A percentile compares a stretch with the other conserved stretches of the same genome.
phyloP scores from a whole-genome alignment of 2,797 vertebrate species.

The Macropodus opercularis region DNA sequence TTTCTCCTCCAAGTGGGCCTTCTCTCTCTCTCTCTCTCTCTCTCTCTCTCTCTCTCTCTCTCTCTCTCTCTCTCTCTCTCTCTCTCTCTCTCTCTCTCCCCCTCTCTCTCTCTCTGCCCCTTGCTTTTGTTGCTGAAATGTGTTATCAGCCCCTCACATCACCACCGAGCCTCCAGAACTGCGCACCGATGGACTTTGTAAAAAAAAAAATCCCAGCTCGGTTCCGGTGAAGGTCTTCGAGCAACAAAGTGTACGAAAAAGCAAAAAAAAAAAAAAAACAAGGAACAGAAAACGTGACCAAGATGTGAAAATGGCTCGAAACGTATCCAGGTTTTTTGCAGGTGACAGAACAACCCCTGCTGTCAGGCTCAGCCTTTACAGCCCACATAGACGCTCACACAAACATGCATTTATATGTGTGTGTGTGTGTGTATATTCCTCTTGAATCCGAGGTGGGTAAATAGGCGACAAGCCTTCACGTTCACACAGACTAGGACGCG shows the following conservation, averaged over 20 bases:
- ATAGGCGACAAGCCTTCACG: slow-evolving; percentile 70
- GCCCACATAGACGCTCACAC: slow-evolving; percentile 35
- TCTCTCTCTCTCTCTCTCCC: slow-evolving; percentile 56
- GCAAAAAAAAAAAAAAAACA: slow-evolving; percentile 4
- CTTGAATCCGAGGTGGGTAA: slow-evolving; percentile 57
- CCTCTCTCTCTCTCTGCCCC: slow-evolving; percentile 61
- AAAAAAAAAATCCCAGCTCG: slow-evolving; percentile 19
- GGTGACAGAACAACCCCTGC: slow-evolving; percentile 67
- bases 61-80: too few species aligned
- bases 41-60: slow-evolving; percentile 45
- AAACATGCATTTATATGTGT: slow-evolving; percentile 20
- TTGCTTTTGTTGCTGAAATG: slow-evolving; percentile 76
- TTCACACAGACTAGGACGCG: slow-evolving; percentile 70
- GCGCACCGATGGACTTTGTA: slow-evolving; percentile 60
- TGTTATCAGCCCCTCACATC: slow-evolving; percentile 76
- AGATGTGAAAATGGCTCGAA: slow-evolving; percentile 63
- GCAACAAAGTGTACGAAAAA: neutral
- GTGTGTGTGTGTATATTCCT: slow-evolving; percentile 58
- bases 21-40: slow-evolving; percentile 48
- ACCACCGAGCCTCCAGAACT: slow-evolving; percentile 67
- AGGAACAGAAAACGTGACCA: slow-evolving; percentile 56
- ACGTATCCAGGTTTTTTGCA: slow-evolving; percentile 75
- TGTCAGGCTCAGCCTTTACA: slow-evolving; percentile 69
- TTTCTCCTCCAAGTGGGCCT: slow-evolving; percentile 74
- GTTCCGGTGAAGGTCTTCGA: slow-evolving; percentile 26